Percentiles rank a stretch among this genome's conserved stretches.
Conservation (phyloP, 1,140 invertebrate species). For the Venturia canescens region DNA sequence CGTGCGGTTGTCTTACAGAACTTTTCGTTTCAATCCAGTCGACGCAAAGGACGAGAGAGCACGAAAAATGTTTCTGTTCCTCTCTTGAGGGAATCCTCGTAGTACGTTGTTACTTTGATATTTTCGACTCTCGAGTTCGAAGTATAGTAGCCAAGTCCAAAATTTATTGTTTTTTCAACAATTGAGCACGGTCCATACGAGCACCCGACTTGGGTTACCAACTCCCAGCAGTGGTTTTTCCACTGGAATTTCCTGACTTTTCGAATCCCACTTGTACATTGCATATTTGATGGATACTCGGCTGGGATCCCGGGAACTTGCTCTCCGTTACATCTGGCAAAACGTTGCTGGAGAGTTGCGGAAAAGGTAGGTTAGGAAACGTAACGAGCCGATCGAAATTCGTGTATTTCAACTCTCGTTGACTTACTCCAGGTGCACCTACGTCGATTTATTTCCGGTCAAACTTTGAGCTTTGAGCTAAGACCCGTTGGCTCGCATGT, state of each 20-base stretch:
- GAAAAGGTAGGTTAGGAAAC: not conserved
- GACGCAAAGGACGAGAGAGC: not conserved
- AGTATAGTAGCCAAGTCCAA: too few species aligned
- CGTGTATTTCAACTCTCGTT: slow-evolving; percentile 39
- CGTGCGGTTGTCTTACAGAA: not conserved
- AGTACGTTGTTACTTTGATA: too few species aligned
- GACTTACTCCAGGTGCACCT: slow-evolving; percentile 28
- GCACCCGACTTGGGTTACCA: too few species aligned
- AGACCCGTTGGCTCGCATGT: slow-evolving; percentile 41
- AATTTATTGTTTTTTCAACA: too few species aligned
- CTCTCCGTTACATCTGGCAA: slow-evolving; percentile 54
- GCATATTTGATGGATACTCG: slow-evolving; percentile 65
- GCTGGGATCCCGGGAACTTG: slow-evolving; percentile 59
- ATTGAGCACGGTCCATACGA: too few species aligned
- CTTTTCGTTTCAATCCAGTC: not conserved
- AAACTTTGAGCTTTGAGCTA: slow-evolving; percentile 53
- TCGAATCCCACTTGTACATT: slow-evolving; percentile 53
- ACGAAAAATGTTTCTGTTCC: too few species aligned
- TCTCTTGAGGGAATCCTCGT: too few species aligned
- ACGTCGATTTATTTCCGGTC: slow-evolving; percentile 61
- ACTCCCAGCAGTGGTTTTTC: too few species aligned
- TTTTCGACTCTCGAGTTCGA: too few species aligned
- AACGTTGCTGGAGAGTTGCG: not conserved
- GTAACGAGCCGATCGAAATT: slow-evolving; percentile 33
- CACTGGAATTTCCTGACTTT: not conserved